A percentile compares a stretch with the other conserved stretches of the same genome.
Conservation (phyloP, 2,797 vertebrate species). For the Artibeus jamaicensis region DNA sequence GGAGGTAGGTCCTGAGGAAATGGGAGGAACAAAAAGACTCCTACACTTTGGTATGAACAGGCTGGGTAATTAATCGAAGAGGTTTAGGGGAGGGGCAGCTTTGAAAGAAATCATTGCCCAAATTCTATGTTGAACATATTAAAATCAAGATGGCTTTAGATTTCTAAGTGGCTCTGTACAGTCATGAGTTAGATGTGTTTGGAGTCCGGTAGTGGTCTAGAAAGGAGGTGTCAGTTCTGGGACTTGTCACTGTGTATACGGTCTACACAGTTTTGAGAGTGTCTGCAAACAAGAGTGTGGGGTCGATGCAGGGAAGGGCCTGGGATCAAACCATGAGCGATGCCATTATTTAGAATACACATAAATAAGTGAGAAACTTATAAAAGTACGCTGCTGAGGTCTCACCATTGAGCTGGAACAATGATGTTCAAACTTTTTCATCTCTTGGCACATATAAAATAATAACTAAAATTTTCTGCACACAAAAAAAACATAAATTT, state of each 20-base stretch:
- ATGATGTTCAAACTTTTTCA: not conserved
- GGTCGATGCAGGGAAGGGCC: not conserved
- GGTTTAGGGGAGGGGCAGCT: not conserved
- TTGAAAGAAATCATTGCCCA: not conserved
- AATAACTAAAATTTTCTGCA: not conserved
- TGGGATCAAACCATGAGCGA: accelerated
- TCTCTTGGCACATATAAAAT: not conserved
- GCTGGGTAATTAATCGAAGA: not conserved
- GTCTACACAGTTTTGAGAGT: not conserved
- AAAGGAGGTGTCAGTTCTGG: not conserved
- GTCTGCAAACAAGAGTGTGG: not conserved
- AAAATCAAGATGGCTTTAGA: not conserved
- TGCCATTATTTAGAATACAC: not conserved
- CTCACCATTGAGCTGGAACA: not conserved
- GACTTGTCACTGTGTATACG: not conserved
- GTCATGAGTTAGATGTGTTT: not conserved
- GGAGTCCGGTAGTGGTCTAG: not conserved
- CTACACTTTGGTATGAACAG: not conserved
- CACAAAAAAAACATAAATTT: not conserved
- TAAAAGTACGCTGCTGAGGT: not conserved
- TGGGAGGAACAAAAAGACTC: not conserved
- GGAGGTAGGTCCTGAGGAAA: not conserved
- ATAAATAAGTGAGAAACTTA: not conserved
- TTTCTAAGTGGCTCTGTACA: not conserved
- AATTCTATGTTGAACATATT: not conserved